Evolutionary conservation across 2,797 vertebrate genomes (phyloP).

Genomic region (Sebastolobus alascanus): DNA sequence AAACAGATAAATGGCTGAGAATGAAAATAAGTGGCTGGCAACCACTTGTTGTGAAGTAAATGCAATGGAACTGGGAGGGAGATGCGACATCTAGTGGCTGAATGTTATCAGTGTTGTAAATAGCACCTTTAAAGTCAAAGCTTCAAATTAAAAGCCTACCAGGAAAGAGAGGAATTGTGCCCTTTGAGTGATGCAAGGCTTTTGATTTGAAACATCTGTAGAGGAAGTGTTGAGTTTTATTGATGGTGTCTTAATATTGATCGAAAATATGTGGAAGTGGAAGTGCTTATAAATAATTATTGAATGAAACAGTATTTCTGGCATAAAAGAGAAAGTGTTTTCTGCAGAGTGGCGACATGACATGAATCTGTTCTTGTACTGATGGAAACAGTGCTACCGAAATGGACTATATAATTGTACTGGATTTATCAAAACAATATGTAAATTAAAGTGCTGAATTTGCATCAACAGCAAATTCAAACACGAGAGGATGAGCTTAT

Average conservation of each 20-base stretch:
- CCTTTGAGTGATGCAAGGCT: not conserved
- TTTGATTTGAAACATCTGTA: not conserved
- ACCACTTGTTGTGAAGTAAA: not conserved
- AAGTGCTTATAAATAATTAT: not conserved
- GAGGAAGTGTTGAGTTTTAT: not conserved
- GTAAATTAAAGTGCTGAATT: not conserved
- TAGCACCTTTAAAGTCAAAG: too few relatives aligned
- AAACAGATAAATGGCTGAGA: too few relatives aligned
- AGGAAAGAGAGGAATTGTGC: not conserved
- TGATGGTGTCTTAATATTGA: not conserved
- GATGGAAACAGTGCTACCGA: not conserved
- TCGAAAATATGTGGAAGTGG: not conserved
- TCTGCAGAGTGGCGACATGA: not conserved
- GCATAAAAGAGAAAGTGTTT: not conserved
- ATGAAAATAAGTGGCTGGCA: too few relatives aligned
- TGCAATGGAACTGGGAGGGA: too few relatives aligned
- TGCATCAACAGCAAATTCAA: not conserved
- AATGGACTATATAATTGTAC: too few relatives aligned
- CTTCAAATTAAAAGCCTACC: not conserved
- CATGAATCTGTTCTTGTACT: not conserved
- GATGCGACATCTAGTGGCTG: too few relatives aligned
- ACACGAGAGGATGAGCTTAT: not conserved
- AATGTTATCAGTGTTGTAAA: too few relatives aligned
- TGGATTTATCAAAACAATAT: not conserved
- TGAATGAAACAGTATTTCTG: not conserved